Conservation (phyloP, 1,140 invertebrate genomes). For the Anoplophora glabripennis region DNA sequence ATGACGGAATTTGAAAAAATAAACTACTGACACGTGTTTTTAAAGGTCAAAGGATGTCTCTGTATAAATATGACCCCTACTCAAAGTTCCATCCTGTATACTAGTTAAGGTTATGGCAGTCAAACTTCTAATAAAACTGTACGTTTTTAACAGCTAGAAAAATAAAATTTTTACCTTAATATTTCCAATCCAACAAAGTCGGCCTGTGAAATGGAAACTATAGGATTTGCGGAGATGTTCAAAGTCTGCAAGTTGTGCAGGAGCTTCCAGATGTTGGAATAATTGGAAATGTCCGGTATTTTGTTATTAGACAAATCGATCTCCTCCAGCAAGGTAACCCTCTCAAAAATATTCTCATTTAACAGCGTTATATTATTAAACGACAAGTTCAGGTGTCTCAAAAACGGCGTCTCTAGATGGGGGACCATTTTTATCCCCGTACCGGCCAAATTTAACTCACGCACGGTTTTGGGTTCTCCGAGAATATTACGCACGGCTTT, state of each 20-base stretch:
- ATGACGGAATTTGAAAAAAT: no score
- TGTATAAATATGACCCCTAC: no score
- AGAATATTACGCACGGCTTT: slow-evolving; percentile 73
- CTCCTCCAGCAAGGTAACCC: slow-evolving; percentile 73
- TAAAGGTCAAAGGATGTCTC: no score
- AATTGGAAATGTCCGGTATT: slow-evolving; percentile 55
- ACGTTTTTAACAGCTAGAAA: no score
- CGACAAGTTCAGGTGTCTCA: slow-evolving; percentile 78
- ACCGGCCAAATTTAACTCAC: slow-evolving; percentile 76
- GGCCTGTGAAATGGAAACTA: slow-evolving; percentile 66
- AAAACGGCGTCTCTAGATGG: slow-evolving; percentile 81
- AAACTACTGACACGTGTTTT: no score
- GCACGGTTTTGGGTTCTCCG: slow-evolving; percentile 83
- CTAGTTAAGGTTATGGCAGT: no score
- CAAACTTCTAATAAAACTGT: no score
- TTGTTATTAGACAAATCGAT: slow-evolving; percentile 77
- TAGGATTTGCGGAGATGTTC: slow-evolving; percentile 77
- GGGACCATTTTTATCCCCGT: slow-evolving; percentile 68
- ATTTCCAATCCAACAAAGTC: slow-evolving; percentile 67
- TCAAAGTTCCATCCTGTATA: no score
- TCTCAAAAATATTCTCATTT: slow-evolving; percentile 65
- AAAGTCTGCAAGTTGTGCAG: slow-evolving; percentile 65
- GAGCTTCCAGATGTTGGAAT: slow-evolving; percentile 62
- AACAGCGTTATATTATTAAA: slow-evolving; percentile 70
- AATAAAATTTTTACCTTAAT: slow-evolving; percentile 19